Evolutionary conservation across 2,888 invertebrate species (phyloP).

Genomic region (Chironomus tentans): DNA sequence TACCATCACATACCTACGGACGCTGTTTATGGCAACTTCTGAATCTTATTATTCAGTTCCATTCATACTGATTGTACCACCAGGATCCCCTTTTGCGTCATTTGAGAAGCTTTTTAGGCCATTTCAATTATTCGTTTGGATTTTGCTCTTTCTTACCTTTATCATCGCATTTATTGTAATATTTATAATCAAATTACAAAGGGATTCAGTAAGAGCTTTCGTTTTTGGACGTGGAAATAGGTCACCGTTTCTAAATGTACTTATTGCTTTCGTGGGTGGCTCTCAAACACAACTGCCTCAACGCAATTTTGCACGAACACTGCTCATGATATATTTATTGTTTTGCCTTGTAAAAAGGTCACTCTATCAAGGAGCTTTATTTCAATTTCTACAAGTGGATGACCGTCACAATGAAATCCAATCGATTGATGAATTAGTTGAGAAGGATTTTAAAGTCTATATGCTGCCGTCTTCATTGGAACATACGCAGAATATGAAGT

Average conservation of each 20-base stretch:
- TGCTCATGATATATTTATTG: conserved; percentile 13
- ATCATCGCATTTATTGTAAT: neutral
- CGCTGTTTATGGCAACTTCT: neutral
- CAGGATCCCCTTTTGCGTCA: neutral
- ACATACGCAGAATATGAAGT: conserved; percentile 21
- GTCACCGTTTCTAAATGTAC: neutral
- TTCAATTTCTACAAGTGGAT: conserved; percentile 11
- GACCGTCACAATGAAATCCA: neutral
- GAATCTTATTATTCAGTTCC: conserved; percentile 10
- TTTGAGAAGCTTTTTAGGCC: conserved; percentile 19
- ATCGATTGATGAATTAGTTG: conserved; percentile 8
- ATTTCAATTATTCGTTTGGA: conserved; percentile 9
- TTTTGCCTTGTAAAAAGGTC: conserved; percentile 14
- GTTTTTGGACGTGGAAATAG: conserved; percentile 10
- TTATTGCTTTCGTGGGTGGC: conserved; percentile 12
- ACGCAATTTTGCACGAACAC: conserved; percentile 7
- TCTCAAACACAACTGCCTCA: neutral
- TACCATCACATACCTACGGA: conserved; percentile 5
- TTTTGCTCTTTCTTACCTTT: neutral
- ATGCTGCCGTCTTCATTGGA: conserved; percentile 1
- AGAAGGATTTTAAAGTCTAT: neutral
- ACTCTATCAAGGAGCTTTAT: conserved; percentile 19
- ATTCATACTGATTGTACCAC: conserved; percentile 12
- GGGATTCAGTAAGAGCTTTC: neutral
- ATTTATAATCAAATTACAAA: neutral